phyloP scores from a whole-genome alignment of 1,140 invertebrate genomes.

The Tetramorium simillimum region DNA sequence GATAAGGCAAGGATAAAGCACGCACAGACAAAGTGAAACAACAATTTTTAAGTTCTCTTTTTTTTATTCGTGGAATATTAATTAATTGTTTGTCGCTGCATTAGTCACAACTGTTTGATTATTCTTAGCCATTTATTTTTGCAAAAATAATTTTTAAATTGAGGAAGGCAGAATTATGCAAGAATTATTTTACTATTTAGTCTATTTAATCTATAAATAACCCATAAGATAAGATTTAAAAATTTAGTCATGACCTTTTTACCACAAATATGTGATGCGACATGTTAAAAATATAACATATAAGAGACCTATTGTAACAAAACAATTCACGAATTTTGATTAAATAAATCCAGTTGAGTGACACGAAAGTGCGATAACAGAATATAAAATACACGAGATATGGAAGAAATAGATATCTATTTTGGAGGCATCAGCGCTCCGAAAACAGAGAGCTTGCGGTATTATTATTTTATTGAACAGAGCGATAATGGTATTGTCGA shows the following conservation, averaged over 20 bases:
- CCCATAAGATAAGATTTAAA: background rate
- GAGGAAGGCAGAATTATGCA: background rate
- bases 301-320: background rate
- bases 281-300: background rate
- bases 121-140: background rate
- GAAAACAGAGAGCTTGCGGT: background rate
- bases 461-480: background rate
- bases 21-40: slow-evolving; percentile 10
- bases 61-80: background rate
- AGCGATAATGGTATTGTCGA: background rate
- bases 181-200: background rate
- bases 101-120: background rate
- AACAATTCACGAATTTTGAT: background rate
- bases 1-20: slow-evolving; percentile 36
- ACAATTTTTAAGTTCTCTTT: background rate
- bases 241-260: background rate
- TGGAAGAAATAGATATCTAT: slow-evolving; percentile 13
- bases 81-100: background rate
- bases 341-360: slow-evolving; percentile 2
- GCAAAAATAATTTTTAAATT: background rate
- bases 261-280: background rate
- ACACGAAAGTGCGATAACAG: background rate
- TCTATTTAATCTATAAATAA: background rate
- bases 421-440: background rate
- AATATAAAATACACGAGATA: background rate